Base-by-base conservation (phyloP, 2,797 vertebrate species). In the Anas georgica region DNA sequence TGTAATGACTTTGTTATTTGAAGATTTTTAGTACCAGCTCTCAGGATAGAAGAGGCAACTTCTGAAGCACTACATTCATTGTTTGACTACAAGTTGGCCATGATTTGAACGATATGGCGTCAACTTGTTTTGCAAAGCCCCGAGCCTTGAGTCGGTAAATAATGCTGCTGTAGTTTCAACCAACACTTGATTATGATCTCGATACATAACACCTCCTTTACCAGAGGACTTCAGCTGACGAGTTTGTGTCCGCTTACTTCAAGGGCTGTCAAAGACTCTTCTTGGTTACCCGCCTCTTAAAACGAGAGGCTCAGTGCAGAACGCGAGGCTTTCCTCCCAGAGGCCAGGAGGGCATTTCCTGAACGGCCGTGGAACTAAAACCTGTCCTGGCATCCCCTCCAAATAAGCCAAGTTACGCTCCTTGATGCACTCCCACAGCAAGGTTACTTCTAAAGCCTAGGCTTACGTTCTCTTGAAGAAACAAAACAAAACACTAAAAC, bases 161-260 rank as follows among this genome's bases (percentile, higher is more conserved):
- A 4, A 45, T 8, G 10, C 6, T 28, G 63, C 46, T 5, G 35
- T 2, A 73, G 73, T 21, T 76, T 37, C 16, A 91, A 59, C 15
- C 43, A 88, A 56, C 25, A 41, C 33, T 23, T 0, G 0, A 52
- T 33, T 55, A 37, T 7, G 1, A 13, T 18, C 70, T 59, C 14
- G 26, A 7, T 7, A 59, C 6, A 28, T 52, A 81, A 35, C 13
- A 62, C 4, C n/a, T 55, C 2, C 1, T 69, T 37, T 3, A 79
- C 18, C 83, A 76, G 11, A 48, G 8, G 6, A 5, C 8, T 86
- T 37, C 48, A 64, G 37, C 21, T 46, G 4, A 72, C 1, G 54
- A 45, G 12, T 8, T 13, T 54, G 25, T 6, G 3, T 46, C 68
- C 83, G 35, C 39, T 8, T 8, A 33, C 46, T 91, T 69, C 52